phyloP scores from a whole-genome alignment of 2,888 invertebrate genomes.

The Cryptophagus acutangulus region DNA sequence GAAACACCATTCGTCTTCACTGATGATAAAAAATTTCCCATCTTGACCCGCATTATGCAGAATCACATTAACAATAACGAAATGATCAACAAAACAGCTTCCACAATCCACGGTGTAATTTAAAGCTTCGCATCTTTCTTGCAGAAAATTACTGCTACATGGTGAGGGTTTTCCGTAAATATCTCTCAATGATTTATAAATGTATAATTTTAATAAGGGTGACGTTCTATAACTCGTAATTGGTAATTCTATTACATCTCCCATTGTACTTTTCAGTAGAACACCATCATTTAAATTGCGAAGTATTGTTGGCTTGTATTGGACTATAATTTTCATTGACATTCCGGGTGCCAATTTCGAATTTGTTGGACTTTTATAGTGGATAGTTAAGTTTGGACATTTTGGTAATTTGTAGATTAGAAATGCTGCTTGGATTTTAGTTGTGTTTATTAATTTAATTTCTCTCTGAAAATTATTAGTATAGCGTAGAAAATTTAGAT shows the following conservation, averaged over 20 bases:
- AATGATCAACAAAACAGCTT: slow-evolving; percentile 44
- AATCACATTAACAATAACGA: slow-evolving; percentile 32
- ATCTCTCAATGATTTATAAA: slow-evolving; percentile 27
- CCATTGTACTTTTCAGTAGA: no score
- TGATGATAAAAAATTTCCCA: slow-evolving; percentile 47
- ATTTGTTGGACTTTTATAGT: slow-evolving; percentile 8
- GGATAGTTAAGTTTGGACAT: slow-evolving; percentile 26
- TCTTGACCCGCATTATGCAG: slow-evolving; percentile 43
- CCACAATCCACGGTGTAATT: slow-evolving; percentile 47
- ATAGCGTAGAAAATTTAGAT: slow-evolving; percentile 2
- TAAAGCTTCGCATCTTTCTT: slow-evolving; percentile 31
- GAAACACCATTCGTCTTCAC: slow-evolving; percentile 47
- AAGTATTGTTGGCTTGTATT: slow-evolving; percentile 37
- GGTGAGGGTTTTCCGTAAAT: slow-evolving; percentile 9
- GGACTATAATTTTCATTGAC: slow-evolving; percentile 37
- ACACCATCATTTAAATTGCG: background rate
- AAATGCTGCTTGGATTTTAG: slow-evolving; percentile 1
- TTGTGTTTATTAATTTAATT: slow-evolving; percentile 15
- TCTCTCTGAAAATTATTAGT: slow-evolving; percentile 17
- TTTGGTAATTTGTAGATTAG: slow-evolving; percentile 14
- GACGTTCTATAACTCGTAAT: slow-evolving; percentile 18
- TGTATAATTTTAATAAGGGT: slow-evolving; percentile 41
- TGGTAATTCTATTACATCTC: no score
- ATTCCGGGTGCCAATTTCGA: slow-evolving; percentile 46
- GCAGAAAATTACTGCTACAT: slow-evolving; percentile 17